phyloP scores from a whole-genome alignment of 2,113 vertebrate genomes.

The Rhinolophus ferrumequinum region DNA sequence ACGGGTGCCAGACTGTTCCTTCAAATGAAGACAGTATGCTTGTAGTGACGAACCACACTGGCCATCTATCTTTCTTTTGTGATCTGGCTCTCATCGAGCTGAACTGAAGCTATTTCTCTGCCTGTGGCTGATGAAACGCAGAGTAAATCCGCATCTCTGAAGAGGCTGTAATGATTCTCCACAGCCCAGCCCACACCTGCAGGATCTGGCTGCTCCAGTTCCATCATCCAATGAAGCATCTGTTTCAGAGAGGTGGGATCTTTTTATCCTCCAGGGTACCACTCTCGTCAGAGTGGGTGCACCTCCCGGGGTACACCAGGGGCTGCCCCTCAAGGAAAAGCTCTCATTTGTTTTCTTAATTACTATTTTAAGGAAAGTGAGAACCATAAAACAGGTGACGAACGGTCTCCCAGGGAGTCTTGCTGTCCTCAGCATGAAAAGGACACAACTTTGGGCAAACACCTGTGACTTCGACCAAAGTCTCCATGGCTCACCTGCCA shows the following conservation, averaged over 20 bases:
- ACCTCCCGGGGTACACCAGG: constrained; percentile 89
- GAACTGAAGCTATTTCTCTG: constrained; percentile 94
- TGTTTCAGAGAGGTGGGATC: constrained; percentile 86
- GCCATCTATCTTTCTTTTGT: constrained; percentile 84
- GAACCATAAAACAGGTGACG: constrained; percentile 75
- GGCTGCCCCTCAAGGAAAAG: constrained; percentile 82
- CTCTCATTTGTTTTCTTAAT: constrained; percentile 65
- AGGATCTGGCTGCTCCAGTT: constrained; percentile 87
- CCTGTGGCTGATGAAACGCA: constrained; percentile 95
- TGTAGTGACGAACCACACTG: constrained; percentile 79
- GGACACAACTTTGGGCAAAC: constrained; percentile 76
- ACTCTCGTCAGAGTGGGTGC: constrained; percentile 82
- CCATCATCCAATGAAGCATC: constrained; percentile 89
- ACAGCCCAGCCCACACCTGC: constrained; percentile 89
- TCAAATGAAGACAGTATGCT: constrained; percentile 86
- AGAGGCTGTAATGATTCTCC: constrained; percentile 86
- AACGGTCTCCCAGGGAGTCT: constrained; percentile 83
- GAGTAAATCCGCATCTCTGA: constrained; percentile 85
- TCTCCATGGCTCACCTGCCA: constrained; percentile 62
- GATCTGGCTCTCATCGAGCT: constrained; percentile 85
- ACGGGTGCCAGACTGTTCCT: constrained; percentile 80
- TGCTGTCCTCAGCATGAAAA: constrained; percentile 78
- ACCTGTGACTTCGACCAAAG: constrained; percentile 77
- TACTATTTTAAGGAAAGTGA: constrained; percentile 58
- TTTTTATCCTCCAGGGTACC: constrained; percentile 84